phyloP scores from a whole-genome alignment of 2,797 vertebrate genomes.

The Notolepis coatsorum region DNA sequence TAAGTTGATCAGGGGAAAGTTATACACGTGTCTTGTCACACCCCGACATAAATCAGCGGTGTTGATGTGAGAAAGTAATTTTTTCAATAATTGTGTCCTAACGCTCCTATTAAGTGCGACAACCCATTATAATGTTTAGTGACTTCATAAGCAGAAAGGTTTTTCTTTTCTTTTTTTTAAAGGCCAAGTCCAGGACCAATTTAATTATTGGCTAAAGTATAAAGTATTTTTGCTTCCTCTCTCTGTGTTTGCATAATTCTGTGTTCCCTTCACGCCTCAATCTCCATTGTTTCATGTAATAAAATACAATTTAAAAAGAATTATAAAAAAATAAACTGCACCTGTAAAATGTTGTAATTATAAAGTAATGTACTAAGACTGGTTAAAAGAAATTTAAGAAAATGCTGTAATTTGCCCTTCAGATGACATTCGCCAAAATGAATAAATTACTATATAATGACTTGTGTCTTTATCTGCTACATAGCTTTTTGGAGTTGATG shows the following conservation, averaged over 20 bases:
- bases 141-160: conserved; percentile 31
- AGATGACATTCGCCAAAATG: conserved; percentile 78
- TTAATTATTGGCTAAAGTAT: conserved; percentile 35
- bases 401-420: conserved; percentile 83
- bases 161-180: conserved; percentile 4
- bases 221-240: conserved; percentile 40
- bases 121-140: conserved; percentile 5
- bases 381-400: too few species aligned
- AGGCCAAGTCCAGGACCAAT: conserved; percentile 24
- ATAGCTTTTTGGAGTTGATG: conserved; percentile 2
- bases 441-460: conserved; percentile 84
- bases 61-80: conserved; percentile 35
- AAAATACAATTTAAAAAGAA: conserved; percentile 55
- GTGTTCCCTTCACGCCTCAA: conserved; percentile 58
- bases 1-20: conserved; percentile 1
- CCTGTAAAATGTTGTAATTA: conserved; percentile 85
- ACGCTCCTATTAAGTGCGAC: conserved; percentile 21
- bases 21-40: conserved; percentile 7
- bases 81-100: conserved; percentile 36
- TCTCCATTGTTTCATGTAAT: conserved; percentile 66
- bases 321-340: conserved; percentile 63
- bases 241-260: conserved; percentile 50
- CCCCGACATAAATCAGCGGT: neutral
- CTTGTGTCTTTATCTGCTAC: conserved; percentile 13
- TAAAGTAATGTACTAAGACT: conserved; percentile 82